Percentiles rank a stretch among this genome's conserved stretches.
phyloP scores from a whole-genome alignment of 2,797 vertebrate species.

The Bovichtus diacanthus region DNA sequence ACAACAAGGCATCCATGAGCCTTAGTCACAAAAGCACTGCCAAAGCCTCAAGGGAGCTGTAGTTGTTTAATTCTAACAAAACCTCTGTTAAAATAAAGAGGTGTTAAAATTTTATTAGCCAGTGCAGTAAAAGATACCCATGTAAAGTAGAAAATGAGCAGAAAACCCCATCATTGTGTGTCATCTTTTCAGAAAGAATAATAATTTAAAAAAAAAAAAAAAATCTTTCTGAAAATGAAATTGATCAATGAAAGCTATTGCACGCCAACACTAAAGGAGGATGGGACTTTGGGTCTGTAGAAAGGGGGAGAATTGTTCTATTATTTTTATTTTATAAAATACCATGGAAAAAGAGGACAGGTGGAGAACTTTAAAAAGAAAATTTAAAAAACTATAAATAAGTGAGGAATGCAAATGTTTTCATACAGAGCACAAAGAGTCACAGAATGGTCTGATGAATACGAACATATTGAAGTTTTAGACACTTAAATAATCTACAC shows the following conservation, averaged over 20 bases:
- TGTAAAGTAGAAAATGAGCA: not conserved
- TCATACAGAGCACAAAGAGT: not conserved
- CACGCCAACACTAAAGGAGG: not conserved
- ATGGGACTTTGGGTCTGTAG: not conserved
- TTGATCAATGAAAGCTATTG: not conserved
- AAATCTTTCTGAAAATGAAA: conserved; percentile 3
- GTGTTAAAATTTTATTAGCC: conserved; percentile 3
- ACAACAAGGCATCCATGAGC: conserved; percentile 26
- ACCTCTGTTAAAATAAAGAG: not conserved
- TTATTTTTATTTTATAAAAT: not conserved
- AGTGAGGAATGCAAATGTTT: not conserved
- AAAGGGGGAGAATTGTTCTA: not conserved
- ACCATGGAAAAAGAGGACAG: not conserved
- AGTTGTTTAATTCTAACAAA: conserved; percentile 24
- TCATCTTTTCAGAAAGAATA: not conserved
- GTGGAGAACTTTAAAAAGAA: not conserved
- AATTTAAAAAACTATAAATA: not conserved
- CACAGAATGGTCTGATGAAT: not conserved
- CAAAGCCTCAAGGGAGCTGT: conserved; percentile 14
- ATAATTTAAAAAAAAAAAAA: not conserved
- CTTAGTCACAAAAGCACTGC: conserved; percentile 10
- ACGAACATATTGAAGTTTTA: conserved; percentile 13
- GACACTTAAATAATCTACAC: not conserved
- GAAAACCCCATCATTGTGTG: not conserved
- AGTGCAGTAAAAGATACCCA: not conserved